Base-by-base conservation (phyloP, 2,113 vertebrate genomes). In the Tor tambroides region DNA sequence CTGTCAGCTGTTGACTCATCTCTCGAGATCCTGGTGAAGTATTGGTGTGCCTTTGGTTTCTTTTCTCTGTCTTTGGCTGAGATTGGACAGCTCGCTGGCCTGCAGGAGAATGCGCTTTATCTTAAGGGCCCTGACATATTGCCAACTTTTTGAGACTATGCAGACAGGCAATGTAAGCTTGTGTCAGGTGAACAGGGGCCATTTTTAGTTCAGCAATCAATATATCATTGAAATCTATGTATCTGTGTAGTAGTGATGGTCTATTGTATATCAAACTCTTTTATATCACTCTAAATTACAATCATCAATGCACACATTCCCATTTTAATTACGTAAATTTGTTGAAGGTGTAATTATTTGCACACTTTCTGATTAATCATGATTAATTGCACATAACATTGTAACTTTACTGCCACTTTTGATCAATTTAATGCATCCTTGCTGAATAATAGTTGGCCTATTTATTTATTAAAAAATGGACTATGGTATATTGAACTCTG, bases 1-100 rank as follows among this genome's bases (percentile, higher is more conserved):
- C 26, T 51, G 81, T 83, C 81, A 83, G 38, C n/a, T 19, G 17
- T 43, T 46, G 81, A 83, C 81, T 83, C 81, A 30, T 83, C 28
- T 83, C 28, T 71, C 21, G 43, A 69, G 43, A 83, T 71, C 63
- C 81, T 71, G 28, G 56, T 71, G 43, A 83, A 71, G 43, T 83
- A 69, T 49, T 69, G 61, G 59, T 49, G n/a, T 7, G 17, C 41
- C 61, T 46, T 83, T 83, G 38, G 80, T 83, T 65, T 10, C 15
- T 23, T 65, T 46, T 26, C 30, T 38, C 38, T 30, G 79, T 63
- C 10, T 41, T 7, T 63, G 78, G 56, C 32, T 80, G 54, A 43
- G 35, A 7, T 41, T 80, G 56, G 79, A 81, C 79, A 81, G 77
- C 77, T 80, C 1, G 6, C 19, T 38, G 76, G 32, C 78, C 32